Percentiles rank a stretch among this genome's conserved stretches.
Evolutionary conservation across 2,888 invertebrate species (phyloP).

Genomic region (Nasonia oneida): DNA sequence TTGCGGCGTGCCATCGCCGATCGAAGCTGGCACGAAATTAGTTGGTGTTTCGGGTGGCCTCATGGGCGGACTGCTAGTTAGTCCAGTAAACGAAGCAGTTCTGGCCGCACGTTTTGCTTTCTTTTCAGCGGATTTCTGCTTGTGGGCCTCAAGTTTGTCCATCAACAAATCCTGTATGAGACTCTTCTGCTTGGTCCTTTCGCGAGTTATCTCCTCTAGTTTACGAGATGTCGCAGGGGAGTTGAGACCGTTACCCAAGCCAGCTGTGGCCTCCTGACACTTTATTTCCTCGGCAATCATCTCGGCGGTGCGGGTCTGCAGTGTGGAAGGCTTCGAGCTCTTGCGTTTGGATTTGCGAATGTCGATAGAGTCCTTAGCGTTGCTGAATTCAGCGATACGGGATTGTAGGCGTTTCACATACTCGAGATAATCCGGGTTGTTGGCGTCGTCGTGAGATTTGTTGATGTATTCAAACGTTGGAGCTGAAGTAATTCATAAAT

Average conservation of each 20-base stretch:
- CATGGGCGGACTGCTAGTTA: conserved; percentile 45
- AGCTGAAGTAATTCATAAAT: background rate
- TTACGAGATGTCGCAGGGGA: conserved; percentile 83
- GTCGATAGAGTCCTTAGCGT: conserved; percentile 86
- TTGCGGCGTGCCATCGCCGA: background rate
- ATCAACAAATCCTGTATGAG: conserved; percentile 91
- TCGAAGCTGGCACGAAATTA: conserved; percentile 19
- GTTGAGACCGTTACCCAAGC: conserved; percentile 68
- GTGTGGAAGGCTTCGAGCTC: conserved; percentile 62
- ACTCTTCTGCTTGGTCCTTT: conserved; percentile 90
- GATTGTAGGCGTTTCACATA: conserved; percentile 85
- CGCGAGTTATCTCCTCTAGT: conserved; percentile 88
- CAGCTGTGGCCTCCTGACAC: background rate
- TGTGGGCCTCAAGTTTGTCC: conserved; percentile 87
- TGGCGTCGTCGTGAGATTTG: conserved; percentile 69
- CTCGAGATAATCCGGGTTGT: conserved; percentile 80
- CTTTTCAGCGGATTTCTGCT: conserved; percentile 83
- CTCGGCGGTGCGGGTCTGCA: conserved; percentile 77
- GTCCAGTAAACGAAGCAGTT: conserved; percentile 78
- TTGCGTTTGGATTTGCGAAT: conserved; percentile 82
- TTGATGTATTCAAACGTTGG: background rate
- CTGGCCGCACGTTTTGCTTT: conserved; percentile 83
- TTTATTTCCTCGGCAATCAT: conserved; percentile 79
- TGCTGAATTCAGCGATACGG: conserved; percentile 86
- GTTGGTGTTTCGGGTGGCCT: conserved; percentile 55